phyloP scores from a whole-genome alignment of 2,888 invertebrate species.

The Caenorhabditis panamensis region DNA sequence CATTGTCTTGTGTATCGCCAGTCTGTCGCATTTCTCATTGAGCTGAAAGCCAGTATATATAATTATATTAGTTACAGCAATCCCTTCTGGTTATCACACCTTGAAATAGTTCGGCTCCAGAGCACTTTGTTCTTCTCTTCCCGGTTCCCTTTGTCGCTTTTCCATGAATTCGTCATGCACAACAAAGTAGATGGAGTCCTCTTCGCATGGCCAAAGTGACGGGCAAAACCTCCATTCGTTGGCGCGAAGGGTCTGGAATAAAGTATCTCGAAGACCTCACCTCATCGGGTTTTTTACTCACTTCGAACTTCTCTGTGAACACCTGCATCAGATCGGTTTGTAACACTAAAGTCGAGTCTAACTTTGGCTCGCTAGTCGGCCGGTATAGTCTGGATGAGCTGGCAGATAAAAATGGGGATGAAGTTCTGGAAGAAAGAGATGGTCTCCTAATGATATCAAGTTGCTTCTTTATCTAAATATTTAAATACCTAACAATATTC shows the following conservation, averaged over 20 bases:
- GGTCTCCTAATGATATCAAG: neutral
- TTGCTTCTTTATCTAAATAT: too few relatives aligned
- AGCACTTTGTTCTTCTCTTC: slow-evolving; percentile 4
- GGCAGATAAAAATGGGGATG: slow-evolving; percentile 35
- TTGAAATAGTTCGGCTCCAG: slow-evolving; percentile 54
- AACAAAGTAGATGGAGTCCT: slow-evolving; percentile 65
- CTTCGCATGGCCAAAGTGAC: slow-evolving; percentile 48
- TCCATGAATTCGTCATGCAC: slow-evolving; percentile 56
- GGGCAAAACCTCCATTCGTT: slow-evolving; percentile 67
- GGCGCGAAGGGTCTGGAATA: slow-evolving; percentile 54
- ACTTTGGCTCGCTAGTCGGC: slow-evolving; percentile 63
- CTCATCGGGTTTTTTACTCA: slow-evolving; percentile 5
- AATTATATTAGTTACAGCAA: neutral
- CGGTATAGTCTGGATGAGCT: slow-evolving; percentile 50
- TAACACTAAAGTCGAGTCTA: slow-evolving; percentile 56
- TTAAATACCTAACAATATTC: slow-evolving; percentile 16
- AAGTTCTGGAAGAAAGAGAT: slow-evolving; percentile 4
- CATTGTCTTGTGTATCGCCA: slow-evolving; percentile 65
- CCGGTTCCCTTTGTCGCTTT: slow-evolving; percentile 39
- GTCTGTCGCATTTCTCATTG: slow-evolving; percentile 66
- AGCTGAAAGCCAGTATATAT: slow-evolving; percentile 50
- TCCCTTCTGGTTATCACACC: neutral
- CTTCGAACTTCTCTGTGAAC: slow-evolving; percentile 57
- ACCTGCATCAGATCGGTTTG: slow-evolving; percentile 62
- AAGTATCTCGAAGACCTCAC: too few relatives aligned